Conservation (phyloP, 2,797 vertebrate genomes). For the Microcaecilia unicolor region DNA sequence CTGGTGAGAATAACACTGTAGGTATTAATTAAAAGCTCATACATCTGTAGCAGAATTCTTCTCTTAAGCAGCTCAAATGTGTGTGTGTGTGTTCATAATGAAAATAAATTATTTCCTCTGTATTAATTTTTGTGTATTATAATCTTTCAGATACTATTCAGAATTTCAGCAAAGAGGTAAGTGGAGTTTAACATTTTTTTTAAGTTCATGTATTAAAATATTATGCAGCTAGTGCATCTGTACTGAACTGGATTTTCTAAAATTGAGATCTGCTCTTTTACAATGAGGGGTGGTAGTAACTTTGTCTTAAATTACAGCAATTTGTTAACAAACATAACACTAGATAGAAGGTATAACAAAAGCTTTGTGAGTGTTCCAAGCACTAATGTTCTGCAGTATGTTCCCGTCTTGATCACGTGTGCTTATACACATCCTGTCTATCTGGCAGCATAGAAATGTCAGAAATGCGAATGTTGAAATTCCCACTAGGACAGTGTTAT, state of each 20-base stretch:
- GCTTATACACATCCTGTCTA: conserved; percentile 36
- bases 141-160: conserved; percentile 47
- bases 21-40: not conserved
- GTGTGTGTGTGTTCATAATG: not conserved
- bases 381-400: conserved; percentile 38
- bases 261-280: too few relatives aligned
- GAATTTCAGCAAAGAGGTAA: conserved; percentile 47
- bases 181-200: conserved; percentile 18
- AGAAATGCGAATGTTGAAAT: conserved; percentile 29
- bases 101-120: not conserved
- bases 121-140: not conserved
- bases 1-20: not conserved
- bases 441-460: conserved; percentile 48
- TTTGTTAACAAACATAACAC: not conserved
- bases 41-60: not conserved
- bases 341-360: conserved; percentile 15
- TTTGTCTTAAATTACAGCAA: too few relatives aligned
- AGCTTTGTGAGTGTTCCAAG: conserved; percentile 21
- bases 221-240: too few relatives aligned
- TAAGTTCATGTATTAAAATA: too few relatives aligned
- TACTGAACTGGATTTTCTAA: too few relatives aligned
- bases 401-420: conserved; percentile 25
- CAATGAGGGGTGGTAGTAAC: too few relatives aligned
- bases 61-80: not conserved
- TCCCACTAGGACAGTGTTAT: conserved; percentile 52